Conservation (phyloP, 2,888 invertebrate species). For the Ypsolopha scabrella region DNA sequence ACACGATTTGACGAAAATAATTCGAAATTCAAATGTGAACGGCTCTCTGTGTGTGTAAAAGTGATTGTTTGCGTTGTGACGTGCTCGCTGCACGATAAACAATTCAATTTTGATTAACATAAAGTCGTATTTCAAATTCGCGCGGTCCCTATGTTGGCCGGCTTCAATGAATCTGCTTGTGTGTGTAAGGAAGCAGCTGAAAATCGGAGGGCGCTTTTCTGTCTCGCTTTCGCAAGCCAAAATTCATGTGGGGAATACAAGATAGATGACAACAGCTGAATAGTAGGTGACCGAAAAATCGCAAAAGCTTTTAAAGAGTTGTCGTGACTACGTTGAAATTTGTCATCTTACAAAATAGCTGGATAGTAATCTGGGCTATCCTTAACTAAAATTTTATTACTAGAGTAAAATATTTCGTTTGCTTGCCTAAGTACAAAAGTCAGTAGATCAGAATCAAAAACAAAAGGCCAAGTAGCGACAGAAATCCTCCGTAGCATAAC, state of each 20-base stretch:
- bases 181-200: slow-evolving; percentile 46
- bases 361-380: too few species aligned
- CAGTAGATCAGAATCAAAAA: slow-evolving; percentile 1
- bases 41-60: slow-evolving; percentile 21
- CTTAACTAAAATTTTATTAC: too few species aligned
- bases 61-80: slow-evolving; percentile 45
- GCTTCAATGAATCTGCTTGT: slow-evolving; percentile 14
- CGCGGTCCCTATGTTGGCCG: slow-evolving; percentile 24
- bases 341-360: not conserved
- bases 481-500: slow-evolving; percentile 40
- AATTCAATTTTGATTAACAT: slow-evolving; percentile 45
- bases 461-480: slow-evolving; percentile 5
- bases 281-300: slow-evolving; percentile 2
- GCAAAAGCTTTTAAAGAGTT: not conserved
- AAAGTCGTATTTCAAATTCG: slow-evolving; percentile 52
- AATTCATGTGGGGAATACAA: not conserved
- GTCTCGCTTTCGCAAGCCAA: slow-evolving; percentile 1
- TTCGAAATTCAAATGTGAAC: slow-evolving; percentile 40
- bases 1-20: slow-evolving; percentile 11
- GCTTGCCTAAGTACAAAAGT: not conserved
- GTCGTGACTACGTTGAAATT: not conserved
- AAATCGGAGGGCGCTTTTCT: slow-evolving; percentile 23
- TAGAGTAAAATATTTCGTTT: too few species aligned
- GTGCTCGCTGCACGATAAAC: slow-evolving; percentile 41
- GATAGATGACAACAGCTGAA: slow-evolving; percentile 2